Conservation (phyloP, 2,113 vertebrate species). For the Phalacrocorax pelagicus region DNA sequence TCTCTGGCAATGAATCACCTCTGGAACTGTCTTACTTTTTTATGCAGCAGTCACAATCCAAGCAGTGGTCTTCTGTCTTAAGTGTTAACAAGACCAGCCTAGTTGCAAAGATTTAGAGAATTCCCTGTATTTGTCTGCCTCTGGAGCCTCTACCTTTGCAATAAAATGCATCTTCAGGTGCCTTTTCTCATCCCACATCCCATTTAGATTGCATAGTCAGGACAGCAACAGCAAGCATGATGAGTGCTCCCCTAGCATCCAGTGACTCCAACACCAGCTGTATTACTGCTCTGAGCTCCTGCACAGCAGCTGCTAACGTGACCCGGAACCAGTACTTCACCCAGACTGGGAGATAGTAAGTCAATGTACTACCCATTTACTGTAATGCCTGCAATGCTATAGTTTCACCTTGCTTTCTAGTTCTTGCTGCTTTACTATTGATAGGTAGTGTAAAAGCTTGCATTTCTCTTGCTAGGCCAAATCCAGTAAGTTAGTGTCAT, state of each 20-base stretch:
- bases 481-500: background rate
- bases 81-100: background rate
- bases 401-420: background rate
- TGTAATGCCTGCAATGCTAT: background rate
- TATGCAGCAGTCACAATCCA: background rate
- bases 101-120: background rate
- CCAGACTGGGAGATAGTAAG: conserved; percentile 80
- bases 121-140: background rate
- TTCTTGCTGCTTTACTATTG: background rate
- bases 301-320: conserved; percentile 36
- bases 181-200: background rate
- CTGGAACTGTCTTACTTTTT: background rate
- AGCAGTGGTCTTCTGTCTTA: background rate
- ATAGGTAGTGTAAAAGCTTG: background rate
- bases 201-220: conserved; percentile 48
- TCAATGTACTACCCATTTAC: background rate
- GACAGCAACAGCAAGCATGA: conserved; percentile 69
- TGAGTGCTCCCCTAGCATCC: conserved; percentile 61
- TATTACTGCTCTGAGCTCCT: conserved; percentile 76
- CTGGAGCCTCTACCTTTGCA: background rate
- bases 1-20: background rate
- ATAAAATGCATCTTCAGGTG: background rate
- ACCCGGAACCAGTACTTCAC: conserved; percentile 77
- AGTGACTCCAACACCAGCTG: conserved; percentile 78
- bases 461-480: background rate